Evolutionary conservation across 2,113 vertebrate genomes (phyloP).

Genomic region (Motacilla alba): DNA sequence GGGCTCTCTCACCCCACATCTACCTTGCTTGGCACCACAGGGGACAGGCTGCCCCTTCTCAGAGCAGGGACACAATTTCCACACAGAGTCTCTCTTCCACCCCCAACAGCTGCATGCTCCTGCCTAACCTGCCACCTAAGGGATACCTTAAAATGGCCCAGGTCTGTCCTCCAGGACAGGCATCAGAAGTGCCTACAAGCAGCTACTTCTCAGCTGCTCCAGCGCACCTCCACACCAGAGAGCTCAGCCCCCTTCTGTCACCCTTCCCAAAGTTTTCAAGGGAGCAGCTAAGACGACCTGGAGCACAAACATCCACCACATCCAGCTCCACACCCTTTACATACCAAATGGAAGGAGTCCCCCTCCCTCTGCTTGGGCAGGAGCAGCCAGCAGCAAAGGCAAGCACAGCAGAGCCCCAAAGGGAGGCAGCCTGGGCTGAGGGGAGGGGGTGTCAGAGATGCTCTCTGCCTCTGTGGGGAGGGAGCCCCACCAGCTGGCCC

Average conservation of each 20-base stretch:
- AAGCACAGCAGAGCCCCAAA: neutral
- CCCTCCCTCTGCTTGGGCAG: neutral
- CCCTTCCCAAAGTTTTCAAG: neutral
- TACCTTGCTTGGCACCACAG: neutral
- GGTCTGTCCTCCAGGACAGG: neutral
- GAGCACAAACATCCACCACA: neutral
- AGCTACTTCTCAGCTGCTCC: neutral
- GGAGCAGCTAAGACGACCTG: neutral
- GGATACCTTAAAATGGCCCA: neutral
- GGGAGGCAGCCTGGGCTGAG: neutral
- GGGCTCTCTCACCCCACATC: neutral
- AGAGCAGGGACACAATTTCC: neutral
- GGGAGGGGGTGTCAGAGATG: rapidly evolving
- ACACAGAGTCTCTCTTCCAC: neutral
- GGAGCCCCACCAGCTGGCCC: neutral
- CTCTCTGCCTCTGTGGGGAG: neutral
- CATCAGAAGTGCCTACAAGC: neutral
- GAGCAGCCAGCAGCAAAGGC: rapidly evolving
- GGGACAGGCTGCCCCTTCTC: neutral
- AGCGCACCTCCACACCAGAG: rapidly evolving
- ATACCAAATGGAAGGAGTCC: neutral
- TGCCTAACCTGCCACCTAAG: neutral
- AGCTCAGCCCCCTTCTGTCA: neutral
- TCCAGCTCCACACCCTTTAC: neutral
- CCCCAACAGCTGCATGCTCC: neutral